Evolutionary conservation across 2,113 vertebrate species (phyloP), one percentile per base, ranked within the genome.

Genomic region (Geothlypis trichas): DNA sequence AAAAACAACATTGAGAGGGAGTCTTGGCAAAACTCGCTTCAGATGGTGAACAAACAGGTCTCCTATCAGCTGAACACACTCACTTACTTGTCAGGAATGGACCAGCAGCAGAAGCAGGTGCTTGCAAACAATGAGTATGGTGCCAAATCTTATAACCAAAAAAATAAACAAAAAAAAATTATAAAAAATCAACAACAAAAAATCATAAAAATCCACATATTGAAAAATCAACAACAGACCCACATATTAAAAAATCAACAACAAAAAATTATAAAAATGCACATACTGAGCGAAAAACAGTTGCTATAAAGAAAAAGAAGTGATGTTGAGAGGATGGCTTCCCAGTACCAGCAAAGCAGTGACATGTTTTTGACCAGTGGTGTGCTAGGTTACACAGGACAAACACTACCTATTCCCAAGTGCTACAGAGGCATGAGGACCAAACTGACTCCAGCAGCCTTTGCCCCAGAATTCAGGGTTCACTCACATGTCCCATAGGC

Each of bases 21-120:
- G 6, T 24, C 47, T 30, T 78, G 69, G 55, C 37, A 35, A 52
- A 78, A 63, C 33, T 84, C 7, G 1, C 11, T 41, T 75, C 61
- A 89, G 55, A 78, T 7, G 19, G 57, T 82, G 33, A 87, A 42
- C 26, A 59, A 89, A 81, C n/a, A 90, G 59, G 37, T 89, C 55
- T 91, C 31, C 58, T 95, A 46, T 71, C 72, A 81, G 68, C 65
- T 62, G 68, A 84, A 63, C 59, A 91, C 11, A 62, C n/a, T 57
- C 16, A 46, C 13, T 42, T 8, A 39, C 27, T 31, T 58, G 41
- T 49, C 51, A 61, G 69, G 21, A 58, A 39, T 54, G 31, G 49
- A 75, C 37, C 41, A 58, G 31, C 51, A 80, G 80, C 65, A 95
- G 68, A n/a, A 71, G n/a, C 3, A 84, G n/a, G 46, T 69, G 37